phyloP scores from a whole-genome alignment of 1,140 invertebrate genomes.

The Latrodectus geometricus region DNA sequence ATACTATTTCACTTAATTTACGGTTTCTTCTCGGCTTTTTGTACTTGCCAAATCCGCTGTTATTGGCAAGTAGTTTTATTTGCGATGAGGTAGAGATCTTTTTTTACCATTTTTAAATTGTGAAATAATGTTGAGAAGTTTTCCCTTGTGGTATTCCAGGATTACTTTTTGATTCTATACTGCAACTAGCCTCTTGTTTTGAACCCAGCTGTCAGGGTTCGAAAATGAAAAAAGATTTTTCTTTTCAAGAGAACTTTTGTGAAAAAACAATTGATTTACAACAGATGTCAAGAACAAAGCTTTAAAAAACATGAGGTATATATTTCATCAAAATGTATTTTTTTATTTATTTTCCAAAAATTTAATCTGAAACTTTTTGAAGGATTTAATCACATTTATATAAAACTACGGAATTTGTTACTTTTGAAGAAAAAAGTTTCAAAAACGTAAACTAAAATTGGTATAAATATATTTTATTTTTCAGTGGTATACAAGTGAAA shows the following conservation, averaged over 20 bases:
- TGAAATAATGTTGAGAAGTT: not conserved
- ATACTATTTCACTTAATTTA: constrained; percentile 37
- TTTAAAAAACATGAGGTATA: no score
- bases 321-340: no score
- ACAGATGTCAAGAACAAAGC: no score
- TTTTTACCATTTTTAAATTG: not conserved
- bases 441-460: not conserved
- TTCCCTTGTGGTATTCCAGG: not conserved
- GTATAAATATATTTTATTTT: no score
- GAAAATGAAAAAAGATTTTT: no score
- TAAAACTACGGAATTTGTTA: not conserved
- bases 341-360: not conserved
- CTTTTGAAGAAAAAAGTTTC: not conserved
- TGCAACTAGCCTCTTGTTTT: no score
- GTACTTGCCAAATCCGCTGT: not conserved
- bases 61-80: not conserved
- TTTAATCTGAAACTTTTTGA: not conserved
- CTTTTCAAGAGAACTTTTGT: no score
- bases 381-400: not conserved
- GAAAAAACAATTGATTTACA: no score
- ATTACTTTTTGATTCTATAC: not conserved
- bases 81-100: not conserved
- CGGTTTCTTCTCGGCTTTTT: not conserved
- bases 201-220: no score
- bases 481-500: no score